These are phyloP conservation scores for Peucedramus taeniatus DNA, from an alignment of 2,113 vertebrate genomes.

Conservation along the genomic window DNA sequence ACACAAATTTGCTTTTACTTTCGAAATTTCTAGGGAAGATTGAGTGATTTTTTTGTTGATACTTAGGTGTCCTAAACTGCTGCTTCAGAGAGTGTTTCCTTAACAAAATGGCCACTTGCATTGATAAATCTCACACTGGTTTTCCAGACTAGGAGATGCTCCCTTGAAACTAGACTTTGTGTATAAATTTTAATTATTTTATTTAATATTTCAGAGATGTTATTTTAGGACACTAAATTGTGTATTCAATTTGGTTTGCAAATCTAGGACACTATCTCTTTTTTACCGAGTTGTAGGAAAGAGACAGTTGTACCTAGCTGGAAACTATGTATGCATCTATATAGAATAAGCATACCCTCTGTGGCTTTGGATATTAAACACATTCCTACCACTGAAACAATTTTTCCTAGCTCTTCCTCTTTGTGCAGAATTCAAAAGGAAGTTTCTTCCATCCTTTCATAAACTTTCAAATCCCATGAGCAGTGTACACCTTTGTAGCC, in stretches of 20 bases:
- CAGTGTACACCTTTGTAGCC: not conserved
- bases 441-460: not conserved
- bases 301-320: not conserved
- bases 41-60: not conserved
- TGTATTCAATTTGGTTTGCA: not conserved
- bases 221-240: not conserved
- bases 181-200: not conserved
- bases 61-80: not conserved
- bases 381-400: not conserved
- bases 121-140: not conserved
- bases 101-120: accelerated
- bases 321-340: not conserved
- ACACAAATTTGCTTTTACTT: not conserved
- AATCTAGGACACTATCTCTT: not conserved
- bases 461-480: not conserved
- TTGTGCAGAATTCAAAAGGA: not conserved
- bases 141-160: not conserved
- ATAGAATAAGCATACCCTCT: not conserved
- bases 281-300: not conserved
- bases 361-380: not conserved
- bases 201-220: not conserved
- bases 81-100: not conserved
- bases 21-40: not conserved
- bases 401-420: not conserved
- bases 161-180: not conserved